Percentiles rank a stretch among this genome's conserved stretches.
These are phyloP conservation scores for Morus bassanus DNA, from an alignment of 2,797 vertebrate species.

Conservation along the genomic window DNA sequence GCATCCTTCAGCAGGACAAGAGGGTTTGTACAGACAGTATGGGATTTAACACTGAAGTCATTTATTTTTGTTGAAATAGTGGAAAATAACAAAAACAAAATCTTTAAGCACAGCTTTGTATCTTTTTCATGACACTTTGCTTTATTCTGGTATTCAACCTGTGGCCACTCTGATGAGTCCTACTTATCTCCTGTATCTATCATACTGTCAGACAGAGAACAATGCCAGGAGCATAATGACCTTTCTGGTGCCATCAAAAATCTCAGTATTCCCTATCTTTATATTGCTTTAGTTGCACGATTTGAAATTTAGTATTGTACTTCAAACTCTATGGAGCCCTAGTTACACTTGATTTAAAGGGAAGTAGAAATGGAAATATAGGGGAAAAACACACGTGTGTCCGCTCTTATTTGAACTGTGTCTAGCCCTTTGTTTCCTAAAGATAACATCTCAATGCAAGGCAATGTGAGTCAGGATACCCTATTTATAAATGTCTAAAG, in stretches of 20 bases:
- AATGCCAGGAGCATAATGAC: not conserved
- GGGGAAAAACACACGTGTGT: not conserved
- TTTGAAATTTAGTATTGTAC: not conserved
- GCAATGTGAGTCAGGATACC: not conserved
- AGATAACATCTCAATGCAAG: not conserved
- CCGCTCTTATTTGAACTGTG: not conserved
- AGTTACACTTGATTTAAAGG: not conserved
- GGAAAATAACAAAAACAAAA: not conserved
- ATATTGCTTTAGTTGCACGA: not conserved
- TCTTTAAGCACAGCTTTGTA: not conserved
- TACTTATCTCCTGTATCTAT: not conserved
- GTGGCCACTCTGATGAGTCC: not conserved
- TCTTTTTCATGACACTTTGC: not conserved
- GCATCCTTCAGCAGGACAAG: not conserved
- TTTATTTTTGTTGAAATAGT: not conserved
- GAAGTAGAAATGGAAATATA: not conserved
- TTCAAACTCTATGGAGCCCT: not conserved
- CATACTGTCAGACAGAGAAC: not conserved
- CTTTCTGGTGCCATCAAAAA: not conserved
- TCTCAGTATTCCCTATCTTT: not conserved
- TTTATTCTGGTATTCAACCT: not conserved
- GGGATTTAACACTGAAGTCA: not conserved
- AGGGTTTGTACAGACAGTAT: not conserved
- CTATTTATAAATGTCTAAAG: not conserved
- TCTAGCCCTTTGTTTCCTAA: not conserved